A percentile compares a stretch with the other conserved stretches of the same genome.
Evolutionary conservation across 2,888 invertebrate species (phyloP).

Genomic region (Eupithecia tripunctaria): DNA sequence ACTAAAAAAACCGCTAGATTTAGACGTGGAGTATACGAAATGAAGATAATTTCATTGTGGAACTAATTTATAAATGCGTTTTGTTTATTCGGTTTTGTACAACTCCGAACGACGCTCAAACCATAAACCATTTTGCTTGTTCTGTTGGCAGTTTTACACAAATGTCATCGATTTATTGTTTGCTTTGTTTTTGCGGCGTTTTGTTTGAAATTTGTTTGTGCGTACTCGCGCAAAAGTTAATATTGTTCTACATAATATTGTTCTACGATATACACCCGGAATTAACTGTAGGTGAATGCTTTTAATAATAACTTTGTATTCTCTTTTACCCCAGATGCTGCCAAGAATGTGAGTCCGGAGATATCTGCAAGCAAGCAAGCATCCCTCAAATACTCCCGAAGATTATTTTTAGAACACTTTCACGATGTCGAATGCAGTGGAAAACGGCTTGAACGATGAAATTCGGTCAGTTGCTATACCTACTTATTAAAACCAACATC

Average conservation of each 20-base stretch:
- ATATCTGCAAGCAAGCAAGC: slow-evolving; percentile 35
- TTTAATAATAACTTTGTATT: slow-evolving; percentile 7
- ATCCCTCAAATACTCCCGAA: slow-evolving; percentile 31
- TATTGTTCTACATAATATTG: neutral
- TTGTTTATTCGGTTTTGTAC: neutral
- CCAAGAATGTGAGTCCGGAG: slow-evolving; percentile 61
- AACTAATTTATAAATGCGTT: neutral
- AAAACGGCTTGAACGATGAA: slow-evolving; percentile 73
- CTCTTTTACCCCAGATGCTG: slow-evolving; percentile 59
- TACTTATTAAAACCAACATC: neutral
- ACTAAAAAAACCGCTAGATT: no score
- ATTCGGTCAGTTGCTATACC: slow-evolving; percentile 59
- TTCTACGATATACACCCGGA: neutral
- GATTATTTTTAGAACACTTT: slow-evolving; percentile 36
- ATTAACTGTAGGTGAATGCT: neutral
- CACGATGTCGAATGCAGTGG: slow-evolving; percentile 70
- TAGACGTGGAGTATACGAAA: no score
- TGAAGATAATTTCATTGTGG: no score
- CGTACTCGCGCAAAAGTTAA: slow-evolving; percentile 25
- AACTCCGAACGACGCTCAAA: neutral
- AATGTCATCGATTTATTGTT: slow-evolving; percentile 27
- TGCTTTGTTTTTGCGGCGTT: slow-evolving; percentile 37
- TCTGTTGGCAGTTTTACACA: slow-evolving; percentile 35
- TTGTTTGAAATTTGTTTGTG: slow-evolving; percentile 36
- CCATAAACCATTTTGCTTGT: slow-evolving; percentile 13